Evolutionary conservation across 2,113 vertebrate species (phyloP), one percentile per base, ranked within the genome.

Genomic region (Ameiurus melas): DNA sequence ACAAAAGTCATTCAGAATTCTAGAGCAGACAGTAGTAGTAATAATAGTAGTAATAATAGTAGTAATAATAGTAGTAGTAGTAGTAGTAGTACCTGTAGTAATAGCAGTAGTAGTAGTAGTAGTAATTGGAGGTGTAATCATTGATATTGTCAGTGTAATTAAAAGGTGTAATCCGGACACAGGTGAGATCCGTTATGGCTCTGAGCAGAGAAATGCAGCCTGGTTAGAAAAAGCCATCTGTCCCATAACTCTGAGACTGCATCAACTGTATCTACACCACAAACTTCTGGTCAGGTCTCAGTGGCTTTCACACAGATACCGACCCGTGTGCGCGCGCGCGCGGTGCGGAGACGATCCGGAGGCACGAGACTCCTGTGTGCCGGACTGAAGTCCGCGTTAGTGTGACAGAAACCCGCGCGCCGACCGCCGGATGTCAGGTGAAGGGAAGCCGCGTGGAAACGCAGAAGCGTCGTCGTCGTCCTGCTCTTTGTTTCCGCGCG

Each of bases 31-130:
- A 36, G 66, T 92, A 90, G 66, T 92, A 91, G 3, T 91, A 62
- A 51, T 85, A 89, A 1, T 53, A 75, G 13, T 90, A 88, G 22
- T 73, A 85, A 10, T 90, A 93, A 3, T 93, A 94, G 9, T 94
- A 94, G 4, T 92, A 94, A 22, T 92, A 93, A 7, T 93, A 93
- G 2, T 93, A 92, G 0, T 93, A 91, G 0, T 92, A 92, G 39
- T 92, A 93, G 2, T 92, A 92, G 51, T 93, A 92, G 3, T 92
- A 51, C 47, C 47, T 51, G 0, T 93, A 91, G 0, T 92, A 92
- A 33, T 92, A 93, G 2, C 92, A 92, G 14, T 93, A 91, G n/a
- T 92, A 90, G n/a, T 92, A 90, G n/a, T 92, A 90, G 89, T 86
- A 89, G 58, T 84, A 87, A 12, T 93, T 39, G 90, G 85, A 79